Evolutionary conservation across 2,888 invertebrate genomes (phyloP), one percentile per base, ranked within the genome.

Genomic region (Lordiphosa andalusiaca): DNA sequence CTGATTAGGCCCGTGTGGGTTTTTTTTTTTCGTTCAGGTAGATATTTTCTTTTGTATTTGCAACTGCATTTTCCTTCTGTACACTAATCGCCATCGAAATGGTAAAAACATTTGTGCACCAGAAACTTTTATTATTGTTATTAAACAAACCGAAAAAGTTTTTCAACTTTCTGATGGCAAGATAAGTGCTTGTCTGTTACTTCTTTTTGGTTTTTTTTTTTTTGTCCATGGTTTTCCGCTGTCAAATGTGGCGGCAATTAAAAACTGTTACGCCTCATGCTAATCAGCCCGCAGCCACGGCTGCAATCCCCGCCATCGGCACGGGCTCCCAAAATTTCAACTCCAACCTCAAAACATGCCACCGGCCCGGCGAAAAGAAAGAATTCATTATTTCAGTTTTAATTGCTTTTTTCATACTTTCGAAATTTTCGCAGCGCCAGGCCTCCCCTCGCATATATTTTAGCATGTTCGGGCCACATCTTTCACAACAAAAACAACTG

Each of bases 391-490:
- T 87, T 78, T 85, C 72, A 82, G 69, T 87, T 86, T 87, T 87
- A 87, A 87, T 87, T 84, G 78, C 87, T 87, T 87, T 87, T 83
- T 86, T 85, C 85, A 81, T 87, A 87, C 86, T 86, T 87, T 85
- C 77, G 57, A 84, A 80, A 78, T 62, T 67, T 72, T n/a, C n/a
- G 54, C 50, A 71, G 67, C 71, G 71, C 64, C 70, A 68, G 71
- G 68, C 63, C 51, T n/a, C 37, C 23, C 10, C 16, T 16, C 25
- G 16, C 41, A 6, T 12, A 4, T 25, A 35, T 23, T 72, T 85
- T 86, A 76, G 81, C 86, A 87, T 85, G 86, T 80, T 80, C 60
- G 51, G 63, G 74, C 68, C 76, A 73, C 81, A 85, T 85, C 74
- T 69, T 83, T 83, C 67, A 69, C 61, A 69, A 62, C 66, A 67